phyloP scores from a whole-genome alignment of 2,113 vertebrate species.

The Glaucomys volans region DNA sequence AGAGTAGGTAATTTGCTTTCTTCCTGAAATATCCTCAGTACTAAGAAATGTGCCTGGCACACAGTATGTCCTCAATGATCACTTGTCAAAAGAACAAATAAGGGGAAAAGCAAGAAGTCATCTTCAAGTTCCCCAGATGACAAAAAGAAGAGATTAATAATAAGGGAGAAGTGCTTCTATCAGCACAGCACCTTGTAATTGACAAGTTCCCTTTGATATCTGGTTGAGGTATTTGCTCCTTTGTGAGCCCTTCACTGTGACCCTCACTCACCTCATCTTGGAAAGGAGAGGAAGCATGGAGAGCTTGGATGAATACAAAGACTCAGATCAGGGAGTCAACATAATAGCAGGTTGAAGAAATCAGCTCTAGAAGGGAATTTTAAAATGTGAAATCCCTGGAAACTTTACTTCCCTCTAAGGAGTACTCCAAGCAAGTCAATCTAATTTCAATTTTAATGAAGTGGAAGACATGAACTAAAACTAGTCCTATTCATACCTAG shows the following conservation, averaged over 20 bases:
- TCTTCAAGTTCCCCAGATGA: neutral
- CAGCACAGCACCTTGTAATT: neutral
- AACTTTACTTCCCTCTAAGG: neutral
- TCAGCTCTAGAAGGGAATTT: slow-evolving; percentile 5
- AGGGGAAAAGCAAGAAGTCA: neutral
- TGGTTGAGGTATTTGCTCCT: neutral
- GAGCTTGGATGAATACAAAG: neutral
- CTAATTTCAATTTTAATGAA: slow-evolving; percentile 38
- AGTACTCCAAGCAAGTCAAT: neutral
- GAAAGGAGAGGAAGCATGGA: neutral
- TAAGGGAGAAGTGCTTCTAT: neutral
- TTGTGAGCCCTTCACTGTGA: neutral
- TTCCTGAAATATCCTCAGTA: neutral
- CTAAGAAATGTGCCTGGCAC: neutral
- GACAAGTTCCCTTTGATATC: neutral
- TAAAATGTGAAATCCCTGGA: neutral
- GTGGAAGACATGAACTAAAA: slow-evolving; percentile 45
- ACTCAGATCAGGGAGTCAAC: neutral
- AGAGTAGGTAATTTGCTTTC: slow-evolving; percentile 4
- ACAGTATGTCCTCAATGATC: neutral
- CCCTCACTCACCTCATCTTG: neutral
- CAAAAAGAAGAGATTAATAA: neutral
- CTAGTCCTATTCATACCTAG: neutral
- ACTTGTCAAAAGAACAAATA: neutral
- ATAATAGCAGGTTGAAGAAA: neutral